Conservation (phyloP, 2,888 invertebrate genomes). For the Scaeva pyrastri region DNA sequence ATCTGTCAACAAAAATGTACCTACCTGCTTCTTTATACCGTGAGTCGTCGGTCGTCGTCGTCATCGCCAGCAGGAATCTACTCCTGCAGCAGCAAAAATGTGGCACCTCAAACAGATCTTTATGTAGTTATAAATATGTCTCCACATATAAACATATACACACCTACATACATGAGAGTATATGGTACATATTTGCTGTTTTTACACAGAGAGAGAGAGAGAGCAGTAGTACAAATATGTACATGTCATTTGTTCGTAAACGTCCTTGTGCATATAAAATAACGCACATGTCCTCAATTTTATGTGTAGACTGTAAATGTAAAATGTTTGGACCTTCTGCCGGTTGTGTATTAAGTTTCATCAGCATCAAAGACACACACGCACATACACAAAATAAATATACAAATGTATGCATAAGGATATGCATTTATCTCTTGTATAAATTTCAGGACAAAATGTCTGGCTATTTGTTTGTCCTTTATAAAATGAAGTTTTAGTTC, state of each 20-base stretch:
- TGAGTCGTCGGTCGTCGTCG: neutral
- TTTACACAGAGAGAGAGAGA: slow-evolving; percentile 44
- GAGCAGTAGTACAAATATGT: slow-evolving; percentile 69
- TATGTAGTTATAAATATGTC: slow-evolving; percentile 14
- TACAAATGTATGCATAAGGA: too few species aligned
- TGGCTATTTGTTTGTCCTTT: slow-evolving; percentile 29
- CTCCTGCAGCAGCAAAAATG: slow-evolving; percentile 24
- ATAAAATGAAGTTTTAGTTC: neutral
- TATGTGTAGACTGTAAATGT: slow-evolving; percentile 10
- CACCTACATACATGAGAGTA: neutral
- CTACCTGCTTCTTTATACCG: slow-evolving; percentile 29
- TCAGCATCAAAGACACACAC: slow-evolving; percentile 3
- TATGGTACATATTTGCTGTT: slow-evolving; percentile 41
- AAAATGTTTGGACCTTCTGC: slow-evolving; percentile 60
- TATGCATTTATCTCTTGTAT: slow-evolving; percentile 1
- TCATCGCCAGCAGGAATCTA: neutral
- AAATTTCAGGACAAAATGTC: slow-evolving; percentile 19
- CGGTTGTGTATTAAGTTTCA: slow-evolving; percentile 53
- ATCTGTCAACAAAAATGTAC: slow-evolving; percentile 67
- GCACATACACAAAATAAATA: neutral
- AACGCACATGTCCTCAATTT: slow-evolving; percentile 73
- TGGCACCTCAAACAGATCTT: slow-evolving; percentile 55
- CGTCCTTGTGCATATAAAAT: slow-evolving; percentile 71
- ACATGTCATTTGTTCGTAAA: slow-evolving; percentile 71
- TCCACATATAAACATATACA: neutral